Evolutionary conservation across 2,888 invertebrate genomes (phyloP), one percentile per base, ranked within the genome.

Genomic region (Patella ulyssiponensis): DNA sequence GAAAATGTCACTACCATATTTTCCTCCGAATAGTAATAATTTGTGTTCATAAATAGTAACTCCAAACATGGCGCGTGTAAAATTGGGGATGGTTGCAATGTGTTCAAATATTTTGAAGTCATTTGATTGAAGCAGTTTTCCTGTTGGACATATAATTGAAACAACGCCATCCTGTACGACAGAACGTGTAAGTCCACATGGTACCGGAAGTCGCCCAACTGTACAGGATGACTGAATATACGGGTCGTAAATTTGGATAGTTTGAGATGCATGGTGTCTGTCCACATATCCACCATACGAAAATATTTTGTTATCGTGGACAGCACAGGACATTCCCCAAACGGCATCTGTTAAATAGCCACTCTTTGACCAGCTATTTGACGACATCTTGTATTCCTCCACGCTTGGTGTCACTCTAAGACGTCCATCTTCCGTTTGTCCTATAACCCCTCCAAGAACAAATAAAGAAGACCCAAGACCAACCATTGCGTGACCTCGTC

Each of bases 1-100:
- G 23, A 72, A 78, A 12, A 78, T 75, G 64, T 72, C 75, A 20
- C 73, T 54, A 52, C 76, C 76, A 73, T 71, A 78, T 56, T 79
- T 79, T 15, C 79, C 79, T 20, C 80, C 80, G 4, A 76, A 73
- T 64, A 80, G n/a, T 27, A 77, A 70, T 53, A 80, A 52, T 2
- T 71, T 58, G 3, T 53, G 73, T 33, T 71, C 33, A 71, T 78
- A 72, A 14, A 54, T 33, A 9, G 76, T 71, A 27, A 64, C 73
- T 15, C 80, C 78, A 56, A 78, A 80, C 73, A 80, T 23, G 33
- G 80, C 78, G 11, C 80, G 74, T 23, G 69, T 77, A 77, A 80
- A 80, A 71, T 77, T 74, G 3, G 80, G 80, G n/a, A 80, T 64
- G 64, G 75, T 69, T 17, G 75, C 71, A 9, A 44, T 69, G 27